These are phyloP conservation scores for Dynastes tityus DNA, from an alignment of 2,888 invertebrate genomes.

Conservation along the genomic window DNA sequence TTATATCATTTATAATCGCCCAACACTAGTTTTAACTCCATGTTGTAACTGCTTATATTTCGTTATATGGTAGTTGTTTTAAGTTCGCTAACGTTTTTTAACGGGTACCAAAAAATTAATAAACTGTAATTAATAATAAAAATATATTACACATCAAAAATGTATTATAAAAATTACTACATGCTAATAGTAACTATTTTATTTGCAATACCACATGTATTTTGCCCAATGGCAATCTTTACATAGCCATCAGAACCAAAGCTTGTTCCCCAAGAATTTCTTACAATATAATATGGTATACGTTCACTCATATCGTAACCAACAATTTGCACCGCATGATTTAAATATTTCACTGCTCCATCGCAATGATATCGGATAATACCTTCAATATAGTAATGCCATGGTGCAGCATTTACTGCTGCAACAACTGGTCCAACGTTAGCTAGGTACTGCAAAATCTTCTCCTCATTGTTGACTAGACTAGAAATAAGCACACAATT, in stretches of 20 bases:
- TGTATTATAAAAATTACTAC: constrained; percentile 14
- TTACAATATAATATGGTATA: constrained; percentile 86
- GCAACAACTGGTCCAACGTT: constrained; percentile 85
- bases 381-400: constrained; percentile 91
- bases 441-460: constrained; percentile 76
- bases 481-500: constrained; percentile 67
- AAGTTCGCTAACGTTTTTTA: too few relatives aligned
- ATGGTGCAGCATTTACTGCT: constrained; percentile 86
- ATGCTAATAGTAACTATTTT: constrained; percentile 71
- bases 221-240: constrained; percentile 82
- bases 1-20: too few relatives aligned
- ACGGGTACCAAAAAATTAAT: too few relatives aligned
- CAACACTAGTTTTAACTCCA: too few relatives aligned
- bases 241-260: constrained; percentile 86
- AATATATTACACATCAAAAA: constrained; percentile 12
- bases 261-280: constrained; percentile 88
- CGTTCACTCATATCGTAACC: constrained; percentile 84
- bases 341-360: constrained; percentile 74
- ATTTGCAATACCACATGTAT: constrained; percentile 85
- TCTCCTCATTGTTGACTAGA: constrained; percentile 77
- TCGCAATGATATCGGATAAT: constrained; percentile 88
- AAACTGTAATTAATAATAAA: neutral
- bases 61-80: too few relatives aligned
- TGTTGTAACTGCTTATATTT: too few relatives aligned
- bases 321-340: constrained; percentile 88